Evolutionary conservation across 2,888 invertebrate species (phyloP), one percentile per base, ranked within the genome.

Genomic region (Agonum fuliginosum): DNA sequence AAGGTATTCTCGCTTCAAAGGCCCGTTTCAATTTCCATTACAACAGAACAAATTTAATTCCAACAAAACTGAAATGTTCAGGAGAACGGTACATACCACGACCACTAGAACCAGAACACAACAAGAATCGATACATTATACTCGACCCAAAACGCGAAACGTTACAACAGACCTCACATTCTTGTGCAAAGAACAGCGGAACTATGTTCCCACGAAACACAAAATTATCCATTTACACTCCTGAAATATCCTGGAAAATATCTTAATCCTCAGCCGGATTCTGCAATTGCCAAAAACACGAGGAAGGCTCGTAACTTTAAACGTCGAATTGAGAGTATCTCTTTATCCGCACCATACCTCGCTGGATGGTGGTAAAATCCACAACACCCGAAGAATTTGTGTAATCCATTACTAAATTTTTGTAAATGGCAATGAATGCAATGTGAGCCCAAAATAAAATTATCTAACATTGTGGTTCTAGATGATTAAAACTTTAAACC

Each of bases 121-220:
- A 62, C 58, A 62, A 62, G 58, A 62, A 62, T 62, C 58, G 58
- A 62, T 62, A 62, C 30, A 62, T n/a, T n/a, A n/a, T 17, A 62
- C 58, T 62, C 58, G 58, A 62, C 58, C 58, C 58, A 62, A 62
- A 62, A 62, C 58, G 58, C 58, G 58, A 62, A 62, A 62, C 58
- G 30, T 30, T 62, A 30, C 17, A 62, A 30, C 54, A 12, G 27
- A 58, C 12, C 27, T 30, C 58, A 30, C 58, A 62, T 62, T 62
- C 58, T 62, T 62, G 30, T 30, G 19, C 17, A 62, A 62, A 62
- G 30, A 62, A 27, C 12, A 17, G 30, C 17, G 58, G 14, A 62
- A 62, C 58, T 62, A 62, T 62, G 14, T 30, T 54, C 27, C 58
- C 34, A 27, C 58, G 30, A 62, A 62, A 62, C 30, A 30, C 34